These are phyloP conservation scores for Amazona vittata DNA, from an alignment of 2,113 vertebrate genomes.

Conservation along the genomic window DNA sequence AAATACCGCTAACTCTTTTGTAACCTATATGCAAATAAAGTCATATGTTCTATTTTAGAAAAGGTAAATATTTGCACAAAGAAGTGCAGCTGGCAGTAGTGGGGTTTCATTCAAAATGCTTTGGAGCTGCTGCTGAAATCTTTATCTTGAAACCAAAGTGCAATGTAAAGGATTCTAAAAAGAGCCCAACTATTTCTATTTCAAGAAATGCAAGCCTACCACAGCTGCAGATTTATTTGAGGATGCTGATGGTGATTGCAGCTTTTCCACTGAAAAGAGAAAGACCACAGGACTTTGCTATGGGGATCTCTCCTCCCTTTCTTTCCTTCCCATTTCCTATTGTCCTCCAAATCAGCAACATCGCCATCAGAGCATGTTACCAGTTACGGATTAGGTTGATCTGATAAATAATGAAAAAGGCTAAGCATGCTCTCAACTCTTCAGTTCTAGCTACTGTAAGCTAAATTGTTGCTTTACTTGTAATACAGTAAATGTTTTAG, in stretches of 20 bases:
- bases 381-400: not conserved
- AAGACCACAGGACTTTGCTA: not conserved
- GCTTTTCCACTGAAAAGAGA: not conserved
- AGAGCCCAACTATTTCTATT: not conserved
- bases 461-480: conserved; percentile 17
- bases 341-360: not conserved
- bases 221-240: not conserved
- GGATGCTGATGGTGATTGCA: not conserved
- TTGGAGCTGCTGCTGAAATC: conserved; percentile 2
- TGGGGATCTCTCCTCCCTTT: not conserved
- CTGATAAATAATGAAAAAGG: not conserved
- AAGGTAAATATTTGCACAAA: not conserved
- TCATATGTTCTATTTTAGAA: not conserved
- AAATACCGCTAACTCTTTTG: not conserved
- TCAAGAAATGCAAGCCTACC: not conserved
- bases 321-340: not conserved
- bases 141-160: not conserved
- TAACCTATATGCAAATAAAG: not conserved
- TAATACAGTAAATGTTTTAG: conserved; percentile 37
- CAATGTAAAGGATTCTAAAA: not conserved
- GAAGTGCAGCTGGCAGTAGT: not conserved
- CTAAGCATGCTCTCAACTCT: not conserved
- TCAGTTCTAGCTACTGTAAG: not conserved
- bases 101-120: not conserved
- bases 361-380: not conserved